Base-by-base conservation (phyloP, 1,140 invertebrate species). In the Brachystomella parvula region DNA sequence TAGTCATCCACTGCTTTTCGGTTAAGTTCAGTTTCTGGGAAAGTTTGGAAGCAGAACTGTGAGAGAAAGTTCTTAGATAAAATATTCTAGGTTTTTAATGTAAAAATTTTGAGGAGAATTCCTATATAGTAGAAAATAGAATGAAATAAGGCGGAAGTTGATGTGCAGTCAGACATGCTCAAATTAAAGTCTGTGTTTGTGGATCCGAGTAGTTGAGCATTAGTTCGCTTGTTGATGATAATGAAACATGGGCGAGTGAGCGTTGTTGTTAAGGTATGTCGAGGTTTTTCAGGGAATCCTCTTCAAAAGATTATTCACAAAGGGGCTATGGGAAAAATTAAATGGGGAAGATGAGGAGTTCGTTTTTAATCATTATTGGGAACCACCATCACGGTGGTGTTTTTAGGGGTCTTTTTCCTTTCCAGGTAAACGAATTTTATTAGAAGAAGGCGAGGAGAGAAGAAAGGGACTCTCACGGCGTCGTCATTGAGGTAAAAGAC, bases 381-480 rank as follows among this genome's bases (percentile, higher is more conserved):
- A n/a, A n/a, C n/a, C n/a, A n/a, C n/a, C n/a, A n/a, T n/a, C n/a
- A n/a, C n/a, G n/a, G n/a, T n/a, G n/a, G n/a, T n/a, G n/a, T 9
- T 53, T 24, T 9, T 19, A 12, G 49, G 24, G 24, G 21, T 3
- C 12, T 12, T 53, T 53, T 53, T 39, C 35, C 49, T 17, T 53
- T 53, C 49, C 49, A 53, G 49, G 49, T 53, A 53, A 53, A 53
- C 49, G 49, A 24, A n/a, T 53, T 53, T 53, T 53, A 53, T 53
- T 53, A 53, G 24, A 53, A 12, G 49, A 12, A 19, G 6, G 6
- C 6, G 19, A 39, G 35, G 19, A 39, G 35, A 39, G 19, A 39
- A 19, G 35, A 39, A 19, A 39, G 35, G 24, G 49, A 53, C 12
- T 26, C 49, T 53, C 49, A 12, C 6, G 9, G 49, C 21, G 24